Percentiles rank a stretch among this genome's conserved stretches.
phyloP scores from a whole-genome alignment of 2,113 vertebrate genomes.

The Picathartes gymnocephalus region DNA sequence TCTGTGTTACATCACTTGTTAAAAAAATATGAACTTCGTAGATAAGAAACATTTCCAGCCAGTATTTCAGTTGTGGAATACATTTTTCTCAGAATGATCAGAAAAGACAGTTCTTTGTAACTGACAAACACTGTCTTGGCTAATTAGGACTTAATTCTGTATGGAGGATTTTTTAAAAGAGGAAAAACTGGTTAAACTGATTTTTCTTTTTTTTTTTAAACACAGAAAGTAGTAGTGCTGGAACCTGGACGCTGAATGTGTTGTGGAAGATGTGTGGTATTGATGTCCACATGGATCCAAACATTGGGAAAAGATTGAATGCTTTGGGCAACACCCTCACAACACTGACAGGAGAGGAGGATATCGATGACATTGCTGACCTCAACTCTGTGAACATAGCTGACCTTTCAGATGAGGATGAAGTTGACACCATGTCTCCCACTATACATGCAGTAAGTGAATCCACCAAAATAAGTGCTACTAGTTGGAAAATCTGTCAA shows the following conservation, averaged over 20 bases:
- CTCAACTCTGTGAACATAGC: conserved; percentile 89
- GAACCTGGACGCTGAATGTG: conserved; percentile 96
- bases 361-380: conserved; percentile 91
- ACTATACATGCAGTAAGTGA: conserved; percentile 85
- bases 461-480: background rate
- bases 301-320: conserved; percentile 95
- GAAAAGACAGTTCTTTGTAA: background rate
- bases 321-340: conserved; percentile 94
- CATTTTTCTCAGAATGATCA: background rate
- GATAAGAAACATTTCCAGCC: background rate
- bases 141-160: background rate
- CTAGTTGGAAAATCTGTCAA: background rate
- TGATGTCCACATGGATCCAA: conserved; percentile 98
- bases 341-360: conserved; percentile 94
- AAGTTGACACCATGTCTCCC: conserved; percentile 89
- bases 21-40: background rate
- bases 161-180: background rate
- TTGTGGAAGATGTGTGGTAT: conserved; percentile 99
- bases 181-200: background rate
- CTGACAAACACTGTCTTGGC: background rate
- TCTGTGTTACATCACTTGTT: background rate
- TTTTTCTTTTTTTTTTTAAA: background rate
- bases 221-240: conserved; percentile 94
- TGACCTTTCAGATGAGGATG: conserved; percentile 94
- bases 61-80: background rate